phyloP scores from a whole-genome alignment of 2,888 invertebrate genomes.

The Stenurella melanura region DNA sequence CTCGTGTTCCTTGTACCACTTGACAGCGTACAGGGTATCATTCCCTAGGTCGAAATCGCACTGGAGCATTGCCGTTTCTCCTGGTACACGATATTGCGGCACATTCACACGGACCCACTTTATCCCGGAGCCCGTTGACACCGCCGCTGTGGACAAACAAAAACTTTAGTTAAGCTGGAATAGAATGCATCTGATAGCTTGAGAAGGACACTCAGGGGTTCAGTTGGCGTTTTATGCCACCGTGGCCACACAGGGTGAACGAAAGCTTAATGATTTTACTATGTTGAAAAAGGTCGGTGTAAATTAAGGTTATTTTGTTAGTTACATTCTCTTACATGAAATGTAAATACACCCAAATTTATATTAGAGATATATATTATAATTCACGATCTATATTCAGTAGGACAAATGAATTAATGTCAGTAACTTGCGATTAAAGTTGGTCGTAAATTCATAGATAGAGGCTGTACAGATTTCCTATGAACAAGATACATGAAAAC shows the following conservation, averaged over 20 bases:
- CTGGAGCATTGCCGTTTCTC: conserved; percentile 70
- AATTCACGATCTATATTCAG: no score
- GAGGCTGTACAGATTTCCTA: no score
- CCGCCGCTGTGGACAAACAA: conserved; percentile 37
- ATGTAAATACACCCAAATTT: no score
- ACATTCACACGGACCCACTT: conserved; percentile 72
- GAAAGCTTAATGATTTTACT: not conserved
- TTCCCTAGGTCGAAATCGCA: conserved; percentile 72
- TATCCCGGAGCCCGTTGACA: conserved; percentile 55
- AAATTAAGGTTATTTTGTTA: no score
- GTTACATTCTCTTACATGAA: no score
- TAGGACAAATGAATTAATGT: no score
- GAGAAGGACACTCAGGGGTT: conserved; percentile 8
- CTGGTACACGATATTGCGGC: conserved; percentile 71
- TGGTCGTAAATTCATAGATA: no score
- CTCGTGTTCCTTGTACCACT: conserved; percentile 91
- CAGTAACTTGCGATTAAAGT: no score
- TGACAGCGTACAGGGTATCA: conserved; percentile 85
- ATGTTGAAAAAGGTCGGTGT: not conserved
- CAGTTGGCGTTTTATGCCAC: not conserved
- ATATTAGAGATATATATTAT: no score
- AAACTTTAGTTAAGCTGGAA: conserved; percentile 24
- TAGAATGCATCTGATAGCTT: conserved; percentile 13
- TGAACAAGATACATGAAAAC: no score
- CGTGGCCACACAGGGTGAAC: not conserved